phyloP scores from a whole-genome alignment of 2,113 vertebrate genomes.

The Callocephalon fimbriatum region DNA sequence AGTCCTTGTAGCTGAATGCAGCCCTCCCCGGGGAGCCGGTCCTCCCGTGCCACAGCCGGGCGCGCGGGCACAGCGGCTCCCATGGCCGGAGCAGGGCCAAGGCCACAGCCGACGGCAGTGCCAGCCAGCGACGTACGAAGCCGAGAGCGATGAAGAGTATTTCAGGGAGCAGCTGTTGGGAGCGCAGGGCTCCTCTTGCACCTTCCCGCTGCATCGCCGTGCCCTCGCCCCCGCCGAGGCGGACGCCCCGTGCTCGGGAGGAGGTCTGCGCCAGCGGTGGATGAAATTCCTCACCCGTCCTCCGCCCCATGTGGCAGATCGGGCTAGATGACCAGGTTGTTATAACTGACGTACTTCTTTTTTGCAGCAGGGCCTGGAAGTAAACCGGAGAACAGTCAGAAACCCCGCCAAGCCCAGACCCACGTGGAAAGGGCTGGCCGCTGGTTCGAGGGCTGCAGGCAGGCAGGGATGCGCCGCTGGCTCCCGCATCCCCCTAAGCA shows the following conservation, averaged over 20 bases:
- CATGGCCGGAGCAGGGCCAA: slow-evolving; percentile 27
- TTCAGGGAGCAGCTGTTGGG: slow-evolving; percentile 67
- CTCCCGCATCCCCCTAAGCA: background rate
- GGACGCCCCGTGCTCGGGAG: slow-evolving; percentile 42
- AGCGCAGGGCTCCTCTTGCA: slow-evolving; percentile 60
- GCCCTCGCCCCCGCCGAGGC: slow-evolving; percentile 43
- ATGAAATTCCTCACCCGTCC: slow-evolving; percentile 47
- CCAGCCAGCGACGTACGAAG: slow-evolving; percentile 66
- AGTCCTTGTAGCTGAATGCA: slow-evolving; percentile 40
- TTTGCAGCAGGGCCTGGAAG: slow-evolving; percentile 90
- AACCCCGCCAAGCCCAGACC: fast-evolving
- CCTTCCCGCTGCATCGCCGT: slow-evolving; percentile 47
- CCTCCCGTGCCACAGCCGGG: slow-evolving; percentile 53
- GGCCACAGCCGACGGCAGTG: slow-evolving; percentile 58
- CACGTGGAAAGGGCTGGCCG: background rate
- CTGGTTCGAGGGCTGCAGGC: fast-evolving
- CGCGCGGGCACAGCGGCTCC: slow-evolving; percentile 33
- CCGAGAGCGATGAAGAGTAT: slow-evolving; percentile 60
- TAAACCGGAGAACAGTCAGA: background rate
- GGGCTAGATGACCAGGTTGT: slow-evolving; percentile 90
- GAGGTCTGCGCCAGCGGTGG: slow-evolving; percentile 56
- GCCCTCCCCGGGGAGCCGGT: slow-evolving; percentile 44
- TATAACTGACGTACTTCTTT: slow-evolving; percentile 95
- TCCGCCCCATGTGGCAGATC: slow-evolving; percentile 51
- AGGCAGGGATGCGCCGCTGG: background rate